Conservation (phyloP, 2,797 vertebrate species). For the Loris lydekkerianus region DNA sequence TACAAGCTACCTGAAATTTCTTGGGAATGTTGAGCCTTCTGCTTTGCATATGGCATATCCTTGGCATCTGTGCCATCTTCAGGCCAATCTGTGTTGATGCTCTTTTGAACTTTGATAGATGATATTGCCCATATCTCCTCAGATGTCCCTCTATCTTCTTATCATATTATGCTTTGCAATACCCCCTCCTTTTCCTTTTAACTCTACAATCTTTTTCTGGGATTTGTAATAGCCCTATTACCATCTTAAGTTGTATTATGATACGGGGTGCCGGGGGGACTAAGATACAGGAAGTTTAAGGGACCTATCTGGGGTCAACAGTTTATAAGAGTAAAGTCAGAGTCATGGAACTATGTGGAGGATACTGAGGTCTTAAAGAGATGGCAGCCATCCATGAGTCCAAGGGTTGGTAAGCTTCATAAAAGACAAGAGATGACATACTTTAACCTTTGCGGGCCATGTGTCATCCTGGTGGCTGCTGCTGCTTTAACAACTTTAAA, state of each 20-base stretch:
- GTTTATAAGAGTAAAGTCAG: not conserved
- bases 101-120: not conserved
- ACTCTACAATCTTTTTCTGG: not conserved
- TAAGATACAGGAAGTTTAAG: not conserved
- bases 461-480: not conserved
- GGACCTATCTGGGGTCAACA: not conserved
- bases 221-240: not conserved
- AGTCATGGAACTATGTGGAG: too few relatives aligned
- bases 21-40: accelerated
- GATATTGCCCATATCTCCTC: not conserved
- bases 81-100: not conserved
- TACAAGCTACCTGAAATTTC: not conserved
- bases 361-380: not conserved
- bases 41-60: not conserved
- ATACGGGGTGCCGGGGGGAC: too few relatives aligned
- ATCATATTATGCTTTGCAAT: not conserved
- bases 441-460: not conserved
- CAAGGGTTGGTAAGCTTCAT: not conserved
- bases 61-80: not conserved
- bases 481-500: not conserved
- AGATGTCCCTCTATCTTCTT: not conserved
- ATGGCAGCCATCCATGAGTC: accelerated
- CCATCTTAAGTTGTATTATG: not conserved
- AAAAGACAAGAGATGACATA: not conserved
- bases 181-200: not conserved